A percentile compares a stretch with the other conserved stretches of the same genome.
These are phyloP conservation scores for Ascidia mentula DNA, from an alignment of 23 tunicate genomes.

Conservation along the genomic window DNA sequence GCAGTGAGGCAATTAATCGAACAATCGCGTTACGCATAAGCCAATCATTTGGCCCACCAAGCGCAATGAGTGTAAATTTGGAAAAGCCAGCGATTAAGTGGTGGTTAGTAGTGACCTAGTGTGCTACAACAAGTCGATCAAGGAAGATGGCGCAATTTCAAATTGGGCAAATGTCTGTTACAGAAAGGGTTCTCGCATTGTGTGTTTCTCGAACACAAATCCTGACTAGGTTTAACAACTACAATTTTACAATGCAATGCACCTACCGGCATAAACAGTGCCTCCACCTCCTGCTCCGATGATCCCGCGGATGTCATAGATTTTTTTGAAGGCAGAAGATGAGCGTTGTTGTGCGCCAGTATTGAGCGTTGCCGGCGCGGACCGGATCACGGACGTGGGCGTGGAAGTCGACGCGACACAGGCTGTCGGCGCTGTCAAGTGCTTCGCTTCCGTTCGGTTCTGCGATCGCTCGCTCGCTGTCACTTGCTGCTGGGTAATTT, in stretches of 20 bases:
- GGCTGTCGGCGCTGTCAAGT: neutral
- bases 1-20: neutral
- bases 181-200: no score
- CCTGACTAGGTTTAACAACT: neutral
- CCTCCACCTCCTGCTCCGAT: conserved; percentile 99
- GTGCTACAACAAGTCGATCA: no score
- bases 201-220: no score
- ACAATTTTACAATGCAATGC: neutral
- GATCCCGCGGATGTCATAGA: conserved; percentile 88
- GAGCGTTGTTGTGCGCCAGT: conserved; percentile 23
- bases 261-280: conserved; percentile 90
- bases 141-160: no score
- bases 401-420: conserved; percentile 11
- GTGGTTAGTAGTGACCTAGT: no score
- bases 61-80: neutral
- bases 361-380: conserved; percentile 7
- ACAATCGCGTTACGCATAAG: neutral
- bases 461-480: conserved; percentile 6
- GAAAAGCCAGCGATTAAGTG: no score
- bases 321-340: conserved; percentile 51
- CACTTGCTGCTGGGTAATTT: conserved; percentile 9
- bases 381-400: conserved; percentile 13
- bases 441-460: conserved; percentile 1
- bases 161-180: no score
- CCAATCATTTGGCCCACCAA: neutral